phyloP scores from a whole-genome alignment of 2,797 vertebrate species.

The Falco concolor region DNA sequence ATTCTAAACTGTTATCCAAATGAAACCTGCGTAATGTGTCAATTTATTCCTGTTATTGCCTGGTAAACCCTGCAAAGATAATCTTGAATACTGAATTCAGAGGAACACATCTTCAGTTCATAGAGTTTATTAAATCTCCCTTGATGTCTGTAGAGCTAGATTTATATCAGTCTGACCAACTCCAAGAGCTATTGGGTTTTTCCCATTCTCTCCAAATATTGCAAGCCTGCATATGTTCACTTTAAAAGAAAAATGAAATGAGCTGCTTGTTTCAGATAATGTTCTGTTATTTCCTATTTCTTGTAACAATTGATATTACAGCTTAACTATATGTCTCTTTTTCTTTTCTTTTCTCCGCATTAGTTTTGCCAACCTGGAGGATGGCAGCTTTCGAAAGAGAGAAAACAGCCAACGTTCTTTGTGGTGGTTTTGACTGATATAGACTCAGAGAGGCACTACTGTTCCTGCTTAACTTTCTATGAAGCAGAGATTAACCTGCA shows the following conservation, averaged over 20 bases:
- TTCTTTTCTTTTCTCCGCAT: not conserved
- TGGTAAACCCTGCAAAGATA: not conserved
- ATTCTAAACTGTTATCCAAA: not conserved
- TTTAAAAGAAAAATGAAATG: not conserved
- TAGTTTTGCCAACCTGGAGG: conserved; percentile 98
- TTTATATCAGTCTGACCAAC: not conserved
- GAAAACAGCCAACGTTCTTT: conserved; percentile 93
- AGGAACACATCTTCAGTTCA: not conserved
- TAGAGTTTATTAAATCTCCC: not conserved
- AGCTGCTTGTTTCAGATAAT: not conserved
- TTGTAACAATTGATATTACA: not conserved
- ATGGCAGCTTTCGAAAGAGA: conserved; percentile 90
- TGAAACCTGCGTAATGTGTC: not conserved
- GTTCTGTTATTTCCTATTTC: not conserved
- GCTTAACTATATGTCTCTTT: not conserved
- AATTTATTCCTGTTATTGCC: not conserved
- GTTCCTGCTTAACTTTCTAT: conserved; percentile 94
- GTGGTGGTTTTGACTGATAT: conserved; percentile 97
- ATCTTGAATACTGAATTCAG: not conserved
- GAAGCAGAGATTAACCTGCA: conserved; percentile 96
- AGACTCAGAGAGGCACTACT: conserved; percentile 96
- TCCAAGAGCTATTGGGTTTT: not conserved
- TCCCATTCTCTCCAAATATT: not conserved
- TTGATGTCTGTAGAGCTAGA: not conserved
- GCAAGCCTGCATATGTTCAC: not conserved